Evolutionary conservation across 2,888 invertebrate species (phyloP), one percentile per base, ranked within the genome.

Genomic region (Platycheirus albimanus): DNA sequence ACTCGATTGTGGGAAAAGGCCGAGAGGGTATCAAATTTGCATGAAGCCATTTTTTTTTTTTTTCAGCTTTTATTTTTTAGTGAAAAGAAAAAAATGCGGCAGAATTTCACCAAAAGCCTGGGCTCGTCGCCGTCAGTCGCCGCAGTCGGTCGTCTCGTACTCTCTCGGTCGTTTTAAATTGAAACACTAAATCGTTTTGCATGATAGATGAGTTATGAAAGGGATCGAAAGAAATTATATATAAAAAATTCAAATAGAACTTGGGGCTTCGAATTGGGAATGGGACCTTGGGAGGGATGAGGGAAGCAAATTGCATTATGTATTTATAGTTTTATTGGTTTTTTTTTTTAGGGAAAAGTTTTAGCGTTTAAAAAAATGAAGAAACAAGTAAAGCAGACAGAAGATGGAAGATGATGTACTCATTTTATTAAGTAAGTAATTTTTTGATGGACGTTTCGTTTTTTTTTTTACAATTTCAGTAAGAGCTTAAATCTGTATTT

Each of bases 181-280:
- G 74, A 69, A 79, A 69, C 67, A 63, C 67, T 67, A 74, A 79
- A 79, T 69, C 74, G 54, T 54, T 74, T 69, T 79, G 74, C 61
- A 69, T 69, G 67, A 51, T 61, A 80, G 64, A 80, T 80, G 75
- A 80, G 80, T 45, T 75, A 75, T 75, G 80, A 33, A 61, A 61
- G 45, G 61, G 49, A 80, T 80, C 75, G 69, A 75, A 69, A 30
- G 45, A 75, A 64, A 61, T 61, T 61, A 6, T 69, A 6, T 69
- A 70, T 58, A 30, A 69, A 70, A 64, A 58, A 69, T 72, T 61
- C 36, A 78, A 78, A 66, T 41, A 15, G 28, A 61, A 61, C 43
- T 15, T 61, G 41, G n/a, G n/a, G n/a, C n/a, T n/a, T n/a, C n/a
- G n/a, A n/a, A n/a, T n/a, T n/a, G n/a, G 36, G 36, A 24, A 11